Evolutionary conservation across 2,888 invertebrate genomes (phyloP), one percentile per base, ranked within the genome.

Genomic region (Orgyia antiqua): DNA sequence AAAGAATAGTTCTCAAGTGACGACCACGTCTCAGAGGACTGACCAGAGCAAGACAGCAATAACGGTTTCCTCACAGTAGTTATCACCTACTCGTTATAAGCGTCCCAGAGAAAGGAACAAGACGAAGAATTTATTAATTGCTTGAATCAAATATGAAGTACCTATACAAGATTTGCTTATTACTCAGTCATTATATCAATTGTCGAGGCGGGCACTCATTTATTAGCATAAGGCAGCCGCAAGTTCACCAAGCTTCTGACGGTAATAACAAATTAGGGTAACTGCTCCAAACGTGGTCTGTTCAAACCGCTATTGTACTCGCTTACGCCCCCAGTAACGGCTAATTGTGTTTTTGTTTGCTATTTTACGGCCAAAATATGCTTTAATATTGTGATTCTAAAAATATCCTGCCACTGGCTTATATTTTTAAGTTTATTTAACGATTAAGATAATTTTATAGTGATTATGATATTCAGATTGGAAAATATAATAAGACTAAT

Each of bases 261-360:
- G 73, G 68, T 65, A 68, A 68, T 73, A 74, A 77, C 76, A 76
- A 79, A 78, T 79, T 77, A 78, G 80, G 82, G 79, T 80, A 69
- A 66, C 64, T 64, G 57, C 50, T 48, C 63, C 57, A 50, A 68
- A 58, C 56, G 57, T 55, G 64, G 65, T 58, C 65, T 54, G 48
- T 42, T 36, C 43, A 39, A 51, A 50, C 46, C 57, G 57, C 65
- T 54, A 71, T 78, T 78, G 71, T 78, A 43, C 48, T 58, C 50
- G 49, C 58, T n/a, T 23, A 53, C 57, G 56, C 70, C 75, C 72
- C 44, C 50, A 48, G 38, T 55, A 55, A 47, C 42, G 51, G 60
- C 66, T 77, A 80, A 77, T 79, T 79, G 68, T 73, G 70, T 74
- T 80, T 79, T 80, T 80, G 78, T 79, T 82, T 76, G 74, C 59